Base-by-base conservation (phyloP, 2,888 invertebrate genomes). In the Doris montereyensis region DNA sequence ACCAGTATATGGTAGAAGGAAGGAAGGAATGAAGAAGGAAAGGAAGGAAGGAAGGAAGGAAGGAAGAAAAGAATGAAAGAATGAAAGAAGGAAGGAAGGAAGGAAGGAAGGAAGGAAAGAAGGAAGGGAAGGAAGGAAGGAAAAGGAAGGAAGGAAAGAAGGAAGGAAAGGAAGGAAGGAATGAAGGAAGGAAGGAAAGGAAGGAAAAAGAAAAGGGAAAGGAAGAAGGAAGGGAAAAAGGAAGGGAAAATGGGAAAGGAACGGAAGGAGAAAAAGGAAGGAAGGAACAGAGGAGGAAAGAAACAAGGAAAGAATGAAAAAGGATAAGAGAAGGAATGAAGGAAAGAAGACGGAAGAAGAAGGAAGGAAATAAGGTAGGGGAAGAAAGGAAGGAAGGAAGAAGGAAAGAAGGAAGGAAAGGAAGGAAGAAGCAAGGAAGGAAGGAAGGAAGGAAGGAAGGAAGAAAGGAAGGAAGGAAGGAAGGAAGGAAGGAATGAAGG, bases 41-140 rank as follows among this genome's bases (percentile, higher is more conserved):
- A 62, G 62, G 21, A 21, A 62, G 62, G 62, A 62, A 21, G 21
- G 62, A 62, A 21, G 21, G 62, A 80, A 26, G 73, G 68, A 62
- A 65, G 62, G 60, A 81, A 71, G 35, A 76, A 34, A n/a, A 79
- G 60, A 75, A 79, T 72, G 68, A 62, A 21, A 79, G 41, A 58
- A 30, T 68, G 52, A 60, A 58, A 28, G 52, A 65, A 26, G 35
- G 67, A 28, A 17, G n/a, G 30, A 41, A 28, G 24, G 17, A 72
- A n/a, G 30, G 62, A 62, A 21, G 21, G 62, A 62, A 21, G 21
- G 24, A n/a, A 21, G 21, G 24, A 21, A 21, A 62, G 24, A 62
- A 21, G 21, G 62, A 62, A 21, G 62, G 8, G 62, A 62, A 21
- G 62, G 21, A 21, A 21, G 62, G 21, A 21, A 62, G 62, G 21